phyloP scores from a whole-genome alignment of 2,113 vertebrate genomes.

The Pycnonotus jocosus region DNA sequence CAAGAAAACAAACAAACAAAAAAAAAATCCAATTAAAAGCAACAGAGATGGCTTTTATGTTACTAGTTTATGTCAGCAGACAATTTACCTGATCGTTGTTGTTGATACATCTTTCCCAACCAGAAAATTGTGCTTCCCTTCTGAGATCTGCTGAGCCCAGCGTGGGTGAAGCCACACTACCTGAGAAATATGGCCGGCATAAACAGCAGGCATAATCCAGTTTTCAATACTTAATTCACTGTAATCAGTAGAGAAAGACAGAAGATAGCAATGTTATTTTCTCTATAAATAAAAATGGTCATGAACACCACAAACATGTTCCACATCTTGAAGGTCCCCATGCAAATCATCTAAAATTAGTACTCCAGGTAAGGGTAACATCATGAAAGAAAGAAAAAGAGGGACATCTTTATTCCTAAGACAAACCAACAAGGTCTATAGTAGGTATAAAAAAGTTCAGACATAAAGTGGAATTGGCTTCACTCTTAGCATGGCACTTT shows the following conservation, averaged over 20 bases:
- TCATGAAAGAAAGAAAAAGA: neutral
- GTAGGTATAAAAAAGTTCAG: neutral
- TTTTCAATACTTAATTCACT: slow-evolving; percentile 98
- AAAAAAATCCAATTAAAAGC: neutral
- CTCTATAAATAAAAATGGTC: neutral
- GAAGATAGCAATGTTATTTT: neutral
- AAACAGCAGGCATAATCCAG: slow-evolving; percentile 98
- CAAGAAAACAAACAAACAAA: neutral
- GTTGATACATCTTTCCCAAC: slow-evolving; percentile 89
- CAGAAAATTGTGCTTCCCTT: slow-evolving; percentile 86
- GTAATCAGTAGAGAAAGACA: neutral
- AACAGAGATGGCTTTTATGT: neutral
- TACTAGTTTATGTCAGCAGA: neutral
- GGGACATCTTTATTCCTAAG: neutral
- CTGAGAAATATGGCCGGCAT: slow-evolving; percentile 90
- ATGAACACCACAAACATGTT: neutral
- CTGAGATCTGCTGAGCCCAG: slow-evolving; percentile 93
- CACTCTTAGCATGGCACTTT: neutral
- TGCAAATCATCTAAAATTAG: neutral
- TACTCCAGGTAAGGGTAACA: neutral
- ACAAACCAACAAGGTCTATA: neutral
- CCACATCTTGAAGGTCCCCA: neutral
- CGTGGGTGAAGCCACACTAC: slow-evolving; percentile 90
- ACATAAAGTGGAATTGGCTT: neutral
- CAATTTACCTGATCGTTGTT: slow-evolving; percentile 90